A percentile compares a stretch with the other conserved stretches of the same genome.
Conservation (phyloP, 1,140 invertebrate genomes). For the Thrips palmi region DNA sequence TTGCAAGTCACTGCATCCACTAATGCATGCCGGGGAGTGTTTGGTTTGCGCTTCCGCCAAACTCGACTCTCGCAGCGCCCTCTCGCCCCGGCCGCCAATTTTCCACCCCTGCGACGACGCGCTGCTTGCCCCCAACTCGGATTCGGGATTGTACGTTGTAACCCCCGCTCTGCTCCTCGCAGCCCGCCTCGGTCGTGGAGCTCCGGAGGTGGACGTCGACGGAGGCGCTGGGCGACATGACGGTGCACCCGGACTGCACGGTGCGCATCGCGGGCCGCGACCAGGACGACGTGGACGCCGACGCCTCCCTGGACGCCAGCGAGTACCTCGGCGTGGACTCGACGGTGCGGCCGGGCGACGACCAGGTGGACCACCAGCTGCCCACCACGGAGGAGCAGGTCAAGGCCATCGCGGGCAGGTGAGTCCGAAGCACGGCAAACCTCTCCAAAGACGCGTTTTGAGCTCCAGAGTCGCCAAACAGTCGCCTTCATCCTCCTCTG, state of each 20-base stretch:
- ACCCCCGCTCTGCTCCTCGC: no score
- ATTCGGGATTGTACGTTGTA: no score
- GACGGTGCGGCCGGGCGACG: constrained; percentile 32
- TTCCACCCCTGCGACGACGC: no score
- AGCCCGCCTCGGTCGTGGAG: constrained; percentile 63
- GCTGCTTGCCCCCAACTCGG: no score
- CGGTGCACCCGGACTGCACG: constrained; percentile 53
- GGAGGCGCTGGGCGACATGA: constrained; percentile 64
- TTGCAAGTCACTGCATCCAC: no score
- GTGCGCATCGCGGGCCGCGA: constrained; percentile 26
- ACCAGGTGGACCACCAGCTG: constrained; percentile 59
- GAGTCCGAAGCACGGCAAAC: no score
- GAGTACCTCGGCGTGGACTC: no score
- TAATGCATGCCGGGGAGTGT: no score
- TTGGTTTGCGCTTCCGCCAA: no score
- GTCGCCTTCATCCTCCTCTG: not conserved
- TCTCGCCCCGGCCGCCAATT: no score
- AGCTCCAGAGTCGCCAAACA: not conserved
- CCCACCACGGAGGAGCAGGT: constrained; percentile 68
- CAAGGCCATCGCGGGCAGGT: constrained; percentile 59
- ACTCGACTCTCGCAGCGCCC: no score
- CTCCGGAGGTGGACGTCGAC: constrained; percentile 66
- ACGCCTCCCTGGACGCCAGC: constrained; percentile 20
- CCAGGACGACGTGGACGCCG: constrained; percentile 29
- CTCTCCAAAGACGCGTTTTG: not conserved